These are phyloP conservation scores for Psilopsiagon aymara DNA, from an alignment of 2,113 vertebrate genomes.

Conservation along the genomic window DNA sequence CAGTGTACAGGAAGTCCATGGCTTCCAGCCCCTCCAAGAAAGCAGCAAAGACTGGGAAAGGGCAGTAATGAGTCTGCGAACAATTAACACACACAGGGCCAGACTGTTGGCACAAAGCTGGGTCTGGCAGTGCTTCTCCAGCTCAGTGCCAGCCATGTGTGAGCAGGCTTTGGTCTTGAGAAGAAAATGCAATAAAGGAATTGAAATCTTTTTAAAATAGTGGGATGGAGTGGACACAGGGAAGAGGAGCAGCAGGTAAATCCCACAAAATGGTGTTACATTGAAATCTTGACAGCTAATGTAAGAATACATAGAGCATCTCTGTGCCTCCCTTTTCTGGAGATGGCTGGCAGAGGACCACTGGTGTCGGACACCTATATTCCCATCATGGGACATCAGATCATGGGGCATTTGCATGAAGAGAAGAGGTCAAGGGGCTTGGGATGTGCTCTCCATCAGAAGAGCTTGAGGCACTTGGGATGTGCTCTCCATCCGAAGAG, in stretches of 20 bases:
- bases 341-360: not conserved
- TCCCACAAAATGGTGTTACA: not conserved
- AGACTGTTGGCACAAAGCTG: not conserved
- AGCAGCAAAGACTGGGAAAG: not conserved
- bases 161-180: not conserved
- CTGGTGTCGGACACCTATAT: not conserved
- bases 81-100: not conserved
- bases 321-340: not conserved
- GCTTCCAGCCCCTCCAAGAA: not conserved
- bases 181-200: not conserved
- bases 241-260: not conserved
- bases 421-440: not conserved
- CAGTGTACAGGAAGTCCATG: accelerated
- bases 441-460: not conserved
- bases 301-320: not conserved
- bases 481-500: not conserved
- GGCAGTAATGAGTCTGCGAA: not conserved
- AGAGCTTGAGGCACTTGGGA: not conserved
- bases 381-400: not conserved
- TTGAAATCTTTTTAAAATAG: not conserved
- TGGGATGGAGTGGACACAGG: not conserved
- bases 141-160: not conserved
- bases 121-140: not conserved
- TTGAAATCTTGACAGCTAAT: not conserved
- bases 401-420: not conserved